Evolutionary conservation across 2,888 invertebrate species (phyloP).

Genomic region (Drosophila rellima): DNA sequence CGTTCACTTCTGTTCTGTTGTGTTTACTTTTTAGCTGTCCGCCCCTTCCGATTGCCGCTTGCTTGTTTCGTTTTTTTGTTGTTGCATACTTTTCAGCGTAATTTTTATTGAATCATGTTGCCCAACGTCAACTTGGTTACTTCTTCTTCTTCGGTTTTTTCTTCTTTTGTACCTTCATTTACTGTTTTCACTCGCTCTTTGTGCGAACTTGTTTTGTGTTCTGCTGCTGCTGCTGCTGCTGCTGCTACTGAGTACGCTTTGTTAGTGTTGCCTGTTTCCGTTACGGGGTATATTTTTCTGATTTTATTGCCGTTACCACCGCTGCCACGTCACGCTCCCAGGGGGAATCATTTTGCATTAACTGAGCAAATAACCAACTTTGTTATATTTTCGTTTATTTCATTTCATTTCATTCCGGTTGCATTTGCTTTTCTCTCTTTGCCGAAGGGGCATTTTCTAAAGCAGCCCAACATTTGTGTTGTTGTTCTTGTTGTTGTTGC

Average conservation of each 20-base stretch:
- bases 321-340: conserved; percentile 53
- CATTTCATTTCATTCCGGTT: conserved; percentile 72
- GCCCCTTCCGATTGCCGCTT: conserved; percentile 1
- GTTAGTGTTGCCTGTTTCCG: conserved; percentile 27
- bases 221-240: conserved; percentile 13
- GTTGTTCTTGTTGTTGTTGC: conserved; percentile 61
- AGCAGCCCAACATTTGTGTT: conserved; percentile 47
- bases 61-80: conserved; percentile 48
- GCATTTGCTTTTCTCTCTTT: conserved; percentile 44
- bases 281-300: conserved; percentile 45
- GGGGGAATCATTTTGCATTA: conserved; percentile 81
- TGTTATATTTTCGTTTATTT: conserved; percentile 80
- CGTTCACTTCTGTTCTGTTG: conserved; percentile 28
- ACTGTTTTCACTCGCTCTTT: conserved; percentile 49
- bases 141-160: conserved; percentile 16
- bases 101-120: conserved; percentile 80
- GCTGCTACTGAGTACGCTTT: conserved; percentile 28
- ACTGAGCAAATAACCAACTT: conserved; percentile 80
- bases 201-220: conserved; percentile 48
- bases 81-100: conserved; percentile 77
- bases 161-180: conserved; percentile 44
- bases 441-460: conserved; percentile 39
- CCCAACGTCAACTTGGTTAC: conserved; percentile 43
- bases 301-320: conserved; percentile 55
- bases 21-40: conserved; percentile 49